phyloP scores from a whole-genome alignment of 37 sponge, comb jelly and placozoan genomes.

The Agelas oroides region DNA sequence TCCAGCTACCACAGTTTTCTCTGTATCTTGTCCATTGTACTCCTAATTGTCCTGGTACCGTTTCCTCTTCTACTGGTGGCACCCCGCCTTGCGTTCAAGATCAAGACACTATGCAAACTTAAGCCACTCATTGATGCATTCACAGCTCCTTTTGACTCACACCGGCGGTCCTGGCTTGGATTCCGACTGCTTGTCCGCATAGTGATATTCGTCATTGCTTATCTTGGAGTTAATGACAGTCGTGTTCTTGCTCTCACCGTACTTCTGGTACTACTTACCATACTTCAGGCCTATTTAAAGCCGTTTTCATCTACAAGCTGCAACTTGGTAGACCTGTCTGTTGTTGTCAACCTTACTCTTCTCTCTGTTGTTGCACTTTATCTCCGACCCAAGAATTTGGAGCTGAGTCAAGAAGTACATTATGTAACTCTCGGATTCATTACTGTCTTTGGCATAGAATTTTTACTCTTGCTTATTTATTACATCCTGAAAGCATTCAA shows the following conservation, averaged over 20 bases:
- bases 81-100: neutral
- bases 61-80: slow-evolving; percentile 8
- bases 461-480: too few relatives aligned
- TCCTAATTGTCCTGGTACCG: slow-evolving; percentile 14
- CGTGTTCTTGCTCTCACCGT: neutral
- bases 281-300: slow-evolving; percentile 1
- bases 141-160: slow-evolving; percentile 7
- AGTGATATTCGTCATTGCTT: neutral
- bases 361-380: neutral
- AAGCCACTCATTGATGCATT: slow-evolving; percentile 51
- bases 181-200: slow-evolving; percentile 2
- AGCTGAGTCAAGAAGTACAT: too few relatives aligned
- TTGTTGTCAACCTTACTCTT: neutral
- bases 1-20: slow-evolving; percentile 18
- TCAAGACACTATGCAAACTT: neutral
- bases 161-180: slow-evolving; percentile 20
- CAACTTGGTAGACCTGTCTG: slow-evolving; percentile 1
- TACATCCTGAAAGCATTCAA: too few relatives aligned
- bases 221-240: neutral
- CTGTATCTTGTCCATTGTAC: neutral
- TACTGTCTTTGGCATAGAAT: too few relatives aligned
- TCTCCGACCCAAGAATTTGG: too few relatives aligned
- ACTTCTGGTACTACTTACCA: neutral
- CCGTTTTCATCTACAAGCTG: neutral
- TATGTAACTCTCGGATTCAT: too few relatives aligned